Conservation (phyloP, 2,113 vertebrate genomes). For the Columba livia region DNA sequence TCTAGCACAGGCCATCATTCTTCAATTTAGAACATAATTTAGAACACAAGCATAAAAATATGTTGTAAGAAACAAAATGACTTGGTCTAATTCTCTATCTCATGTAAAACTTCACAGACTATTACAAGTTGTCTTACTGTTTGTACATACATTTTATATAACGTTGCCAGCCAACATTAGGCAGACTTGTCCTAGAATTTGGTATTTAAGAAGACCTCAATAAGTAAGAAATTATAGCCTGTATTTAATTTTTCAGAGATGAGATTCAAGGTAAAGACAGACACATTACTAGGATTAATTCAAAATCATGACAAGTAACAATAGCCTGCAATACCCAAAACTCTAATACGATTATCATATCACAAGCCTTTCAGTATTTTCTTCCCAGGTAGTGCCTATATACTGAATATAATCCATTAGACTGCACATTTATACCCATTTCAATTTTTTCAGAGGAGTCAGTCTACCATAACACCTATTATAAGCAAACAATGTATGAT, state of each 20-base stretch:
- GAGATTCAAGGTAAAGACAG: background rate
- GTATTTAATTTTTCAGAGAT: background rate
- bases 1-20: background rate
- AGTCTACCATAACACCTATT: background rate
- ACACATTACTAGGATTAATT: background rate
- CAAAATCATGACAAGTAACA: background rate
- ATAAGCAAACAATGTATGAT: background rate
- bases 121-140: background rate
- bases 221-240: background rate
- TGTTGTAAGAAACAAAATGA: background rate
- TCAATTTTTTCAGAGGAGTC: background rate
- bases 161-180: background rate
- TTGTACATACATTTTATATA: background rate
- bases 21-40: background rate
- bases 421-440: background rate
- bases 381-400: background rate
- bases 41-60: background rate
- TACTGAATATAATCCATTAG: background rate
- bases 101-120: background rate
- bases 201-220: background rate
- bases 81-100: background rate
- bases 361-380: background rate
- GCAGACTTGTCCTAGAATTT: background rate
- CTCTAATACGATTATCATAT: rapidly evolving
- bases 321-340: background rate